phyloP scores from a whole-genome alignment of 2,113 vertebrate species.

The Leptobrachium leishanense region DNA sequence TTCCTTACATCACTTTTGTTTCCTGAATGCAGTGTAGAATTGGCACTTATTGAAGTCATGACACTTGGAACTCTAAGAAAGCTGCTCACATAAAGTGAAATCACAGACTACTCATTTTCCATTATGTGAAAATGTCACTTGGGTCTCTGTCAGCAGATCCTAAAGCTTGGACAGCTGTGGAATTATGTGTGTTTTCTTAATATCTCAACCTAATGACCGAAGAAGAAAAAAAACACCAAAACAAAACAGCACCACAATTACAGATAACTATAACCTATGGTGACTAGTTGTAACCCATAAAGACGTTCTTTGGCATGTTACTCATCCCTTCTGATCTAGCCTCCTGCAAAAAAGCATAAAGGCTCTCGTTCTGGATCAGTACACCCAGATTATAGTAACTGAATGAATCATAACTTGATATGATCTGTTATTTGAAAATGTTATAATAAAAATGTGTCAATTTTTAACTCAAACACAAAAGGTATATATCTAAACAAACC shows the following conservation, averaged over 20 bases:
- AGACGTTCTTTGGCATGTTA: no score
- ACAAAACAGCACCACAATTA: not conserved
- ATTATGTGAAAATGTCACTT: conserved; percentile 28
- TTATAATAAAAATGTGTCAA: no score
- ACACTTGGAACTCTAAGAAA: conserved; percentile 15
- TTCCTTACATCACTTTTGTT: conserved; percentile 34
- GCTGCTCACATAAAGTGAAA: conserved; percentile 13
- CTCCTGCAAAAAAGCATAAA: no score
- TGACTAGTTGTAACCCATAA: no score
- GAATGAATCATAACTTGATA: no score
- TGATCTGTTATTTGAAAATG: no score
- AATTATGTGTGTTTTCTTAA: not conserved
- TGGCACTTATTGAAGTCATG: conserved; percentile 14
- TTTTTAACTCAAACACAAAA: no score
- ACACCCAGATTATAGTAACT: no score
- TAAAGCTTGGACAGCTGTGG: not conserved
- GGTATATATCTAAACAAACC: no score
- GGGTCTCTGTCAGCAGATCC: not conserved
- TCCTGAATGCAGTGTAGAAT: conserved; percentile 15
- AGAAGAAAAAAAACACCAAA: no score
- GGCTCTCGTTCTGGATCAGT: no score
- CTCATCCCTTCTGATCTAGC: no score
- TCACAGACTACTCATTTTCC: conserved; percentile 3
- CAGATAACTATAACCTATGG: not conserved
- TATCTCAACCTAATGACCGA: not conserved